Percentiles rank a stretch among this genome's conserved stretches.
Evolutionary conservation across 2,797 vertebrate genomes (phyloP).

Genomic region (Phylloscopus collybita): DNA sequence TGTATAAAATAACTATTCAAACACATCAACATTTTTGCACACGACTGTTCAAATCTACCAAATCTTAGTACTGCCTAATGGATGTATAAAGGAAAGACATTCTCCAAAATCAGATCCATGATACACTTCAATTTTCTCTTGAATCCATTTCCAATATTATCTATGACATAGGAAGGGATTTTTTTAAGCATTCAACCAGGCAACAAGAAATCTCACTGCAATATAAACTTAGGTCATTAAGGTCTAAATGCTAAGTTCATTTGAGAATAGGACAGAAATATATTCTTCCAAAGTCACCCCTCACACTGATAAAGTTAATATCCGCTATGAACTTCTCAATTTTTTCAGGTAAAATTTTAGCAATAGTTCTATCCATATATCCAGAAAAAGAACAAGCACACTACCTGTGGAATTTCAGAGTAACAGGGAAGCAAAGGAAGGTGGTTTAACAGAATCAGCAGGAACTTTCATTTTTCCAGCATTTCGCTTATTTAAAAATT

Average conservation of each 20-base stretch:
- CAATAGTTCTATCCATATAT: neutral
- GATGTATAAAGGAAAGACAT: neutral
- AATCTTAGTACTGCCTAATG: neutral
- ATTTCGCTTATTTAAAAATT: neutral
- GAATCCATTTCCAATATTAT: neutral
- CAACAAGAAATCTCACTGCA: neutral
- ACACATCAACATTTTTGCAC: neutral
- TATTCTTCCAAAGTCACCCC: neutral
- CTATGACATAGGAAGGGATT: neutral
- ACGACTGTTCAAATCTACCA: neutral
- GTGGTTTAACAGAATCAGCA: neutral
- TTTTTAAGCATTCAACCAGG: neutral
- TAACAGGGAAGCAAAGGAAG: neutral
- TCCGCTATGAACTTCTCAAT: neutral
- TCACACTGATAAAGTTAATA: accelerated
- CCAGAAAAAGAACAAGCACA: neutral
- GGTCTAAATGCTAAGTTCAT: neutral
- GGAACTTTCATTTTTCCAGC: neutral
- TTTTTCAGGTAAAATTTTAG: neutral
- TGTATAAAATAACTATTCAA: neutral
- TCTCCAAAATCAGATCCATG: neutral
- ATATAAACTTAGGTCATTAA: neutral
- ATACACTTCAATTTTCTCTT: neutral
- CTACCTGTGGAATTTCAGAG: neutral
- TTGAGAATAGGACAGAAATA: neutral